phyloP scores from a whole-genome alignment of 2,888 invertebrate genomes.

The Lissonota sp. region DNA sequence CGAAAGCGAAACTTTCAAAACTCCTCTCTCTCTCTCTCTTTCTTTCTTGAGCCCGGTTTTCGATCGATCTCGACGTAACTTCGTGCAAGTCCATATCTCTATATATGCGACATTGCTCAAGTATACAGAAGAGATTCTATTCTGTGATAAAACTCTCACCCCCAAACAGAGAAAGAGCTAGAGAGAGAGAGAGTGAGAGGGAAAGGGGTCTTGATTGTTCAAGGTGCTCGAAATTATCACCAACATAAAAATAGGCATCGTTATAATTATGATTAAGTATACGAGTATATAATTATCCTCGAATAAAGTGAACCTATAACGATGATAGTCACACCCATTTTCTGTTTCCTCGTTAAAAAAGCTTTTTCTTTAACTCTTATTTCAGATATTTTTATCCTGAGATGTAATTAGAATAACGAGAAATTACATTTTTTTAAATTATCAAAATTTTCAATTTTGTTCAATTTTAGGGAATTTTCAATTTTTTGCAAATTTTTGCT shows the following conservation, averaged over 20 bases:
- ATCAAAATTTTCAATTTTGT: no score
- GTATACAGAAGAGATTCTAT: constrained; percentile 59
- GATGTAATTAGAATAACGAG: no score
- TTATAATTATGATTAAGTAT: constrained; percentile 8
- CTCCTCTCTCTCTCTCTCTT: constrained; percentile 27
- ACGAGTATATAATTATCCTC: no score
- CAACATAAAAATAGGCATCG: constrained; percentile 35
- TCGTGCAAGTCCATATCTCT: constrained; percentile 55
- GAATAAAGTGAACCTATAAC: no score
- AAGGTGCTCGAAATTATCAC: constrained; percentile 16
- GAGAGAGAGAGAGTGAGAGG: constrained; percentile 3
- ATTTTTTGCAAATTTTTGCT: no score
- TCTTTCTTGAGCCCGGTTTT: constrained; percentile 36
- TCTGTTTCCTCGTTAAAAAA: no score
- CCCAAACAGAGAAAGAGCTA: background rate
- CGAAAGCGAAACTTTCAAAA: constrained; percentile 64
- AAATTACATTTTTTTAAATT: no score
- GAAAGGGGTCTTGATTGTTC: background rate
- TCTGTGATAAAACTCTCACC: constrained; percentile 49
- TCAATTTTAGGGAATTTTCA: no score
- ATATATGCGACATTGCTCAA: constrained; percentile 56
- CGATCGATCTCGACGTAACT: constrained; percentile 59
- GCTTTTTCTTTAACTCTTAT: no score
- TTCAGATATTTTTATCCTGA: no score
- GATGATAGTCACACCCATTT: no score